Base-by-base conservation (phyloP, 2,888 invertebrate species). In the Sesia apiformis region DNA sequence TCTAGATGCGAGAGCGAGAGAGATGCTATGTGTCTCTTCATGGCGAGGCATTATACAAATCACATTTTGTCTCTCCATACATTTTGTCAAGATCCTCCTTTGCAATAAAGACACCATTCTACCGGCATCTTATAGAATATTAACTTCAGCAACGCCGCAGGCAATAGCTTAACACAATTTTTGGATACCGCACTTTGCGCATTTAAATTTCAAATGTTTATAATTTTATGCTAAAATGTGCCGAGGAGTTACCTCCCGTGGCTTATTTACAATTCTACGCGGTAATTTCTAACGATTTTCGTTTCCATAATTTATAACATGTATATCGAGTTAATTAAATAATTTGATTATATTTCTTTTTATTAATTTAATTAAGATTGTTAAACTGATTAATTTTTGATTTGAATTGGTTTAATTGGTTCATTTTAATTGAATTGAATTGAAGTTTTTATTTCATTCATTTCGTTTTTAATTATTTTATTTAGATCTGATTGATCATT, bases 201-300 rank as follows among this genome's bases (percentile, higher is more conserved):
- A 67, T 67, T 65, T 67, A 61, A 64, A 65, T 62, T 67, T 64
- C 60, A 65, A 63, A 67, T 64, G 61, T 57, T 61, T 63, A 63
- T 62, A 63, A 46, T 46, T 46, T 46, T 8, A 46, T 46, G 46
- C 46, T 46, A 46, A 64, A 52, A 52, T 49, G 49, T 38, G 50
- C n/a, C 39, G 39, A 49, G 55, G 52, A 49, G 40, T 55, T 46
- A 61, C 60, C 57, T 57, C 52, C 55, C 52, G 7, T 8, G 5
- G 43, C 53, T 46, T 46, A 46, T 46, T 46, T 46, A 46, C 46
- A 46, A 46, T 46, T 46, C 46, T 46, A 46, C 23, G 46, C 46
- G 8, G 46, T 46, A 46, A 46, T 46, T 4, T 46, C 46, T 46
- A 46, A 46, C 8, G 46, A 46, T 23, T 46, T 46, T 46, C 8